Evolutionary conservation across 2,113 vertebrate species (phyloP).

Genomic region (Hippopotamus amphibius): DNA sequence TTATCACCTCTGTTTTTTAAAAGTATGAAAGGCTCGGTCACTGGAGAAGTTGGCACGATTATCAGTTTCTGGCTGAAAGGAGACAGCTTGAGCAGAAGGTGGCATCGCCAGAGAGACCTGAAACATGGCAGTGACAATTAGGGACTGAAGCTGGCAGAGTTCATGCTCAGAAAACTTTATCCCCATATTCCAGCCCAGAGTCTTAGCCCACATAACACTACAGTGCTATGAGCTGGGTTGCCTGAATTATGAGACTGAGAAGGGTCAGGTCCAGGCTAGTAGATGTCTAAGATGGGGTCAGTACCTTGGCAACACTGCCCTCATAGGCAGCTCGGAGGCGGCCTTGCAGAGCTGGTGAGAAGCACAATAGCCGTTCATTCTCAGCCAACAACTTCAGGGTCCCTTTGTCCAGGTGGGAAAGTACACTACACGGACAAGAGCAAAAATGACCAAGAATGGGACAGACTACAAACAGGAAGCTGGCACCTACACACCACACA

Average conservation of each 20-base stretch:
- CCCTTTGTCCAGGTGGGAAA: slow-evolving; percentile 94
- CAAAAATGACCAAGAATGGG: neutral
- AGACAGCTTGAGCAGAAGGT: slow-evolving; percentile 94
- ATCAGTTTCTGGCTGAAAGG: slow-evolving; percentile 98
- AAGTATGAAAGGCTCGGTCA: slow-evolving; percentile 97
- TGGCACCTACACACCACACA: neutral
- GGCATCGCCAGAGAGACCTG: slow-evolving; percentile 92
- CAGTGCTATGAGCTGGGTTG: neutral
- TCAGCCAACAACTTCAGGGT: slow-evolving; percentile 95
- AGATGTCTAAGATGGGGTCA: neutral
- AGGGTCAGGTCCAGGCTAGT: neutral
- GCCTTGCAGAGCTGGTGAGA: slow-evolving; percentile 92
- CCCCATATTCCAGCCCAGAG: neutral
- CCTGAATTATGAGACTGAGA: neutral
- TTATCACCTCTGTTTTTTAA: slow-evolving; percentile 97
- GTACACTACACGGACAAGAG: slow-evolving; percentile 87
- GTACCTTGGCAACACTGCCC: slow-evolving; percentile 94
- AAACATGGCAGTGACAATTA: slow-evolving; percentile 61
- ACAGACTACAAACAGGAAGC: neutral
- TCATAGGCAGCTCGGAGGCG: slow-evolving; percentile 92
- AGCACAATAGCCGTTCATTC: slow-evolving; percentile 94
- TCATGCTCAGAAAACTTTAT: neutral
- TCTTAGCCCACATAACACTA: neutral
- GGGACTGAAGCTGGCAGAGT: neutral
- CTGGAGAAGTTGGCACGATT: slow-evolving; percentile 97